Percentiles rank a stretch among this genome's conserved stretches.
Conservation (phyloP, 2,797 vertebrate genomes). For the Pseudotriccus pelzelni region DNA sequence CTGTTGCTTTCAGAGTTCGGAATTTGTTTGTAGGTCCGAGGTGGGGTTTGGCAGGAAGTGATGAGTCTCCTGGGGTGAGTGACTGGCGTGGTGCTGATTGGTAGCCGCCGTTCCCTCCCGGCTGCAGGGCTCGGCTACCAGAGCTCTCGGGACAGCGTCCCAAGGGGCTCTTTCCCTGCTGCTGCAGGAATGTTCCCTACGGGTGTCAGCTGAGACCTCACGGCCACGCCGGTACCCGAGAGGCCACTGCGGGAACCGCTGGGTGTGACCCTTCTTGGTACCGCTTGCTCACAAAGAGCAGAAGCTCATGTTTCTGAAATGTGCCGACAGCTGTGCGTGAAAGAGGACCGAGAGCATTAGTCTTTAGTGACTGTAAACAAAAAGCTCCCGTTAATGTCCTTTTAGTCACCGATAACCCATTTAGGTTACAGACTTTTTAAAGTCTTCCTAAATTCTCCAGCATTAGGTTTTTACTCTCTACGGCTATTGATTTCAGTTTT, state of each 20-base stretch:
- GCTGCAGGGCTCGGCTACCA: accelerated
- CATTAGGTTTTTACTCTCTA: neutral
- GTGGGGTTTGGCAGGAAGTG: neutral
- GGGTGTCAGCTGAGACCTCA: neutral
- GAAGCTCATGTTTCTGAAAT: neutral
- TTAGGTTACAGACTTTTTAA: neutral
- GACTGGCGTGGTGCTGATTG: neutral
- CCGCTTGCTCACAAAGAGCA: neutral
- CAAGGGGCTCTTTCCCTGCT: neutral
- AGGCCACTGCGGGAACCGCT: neutral
- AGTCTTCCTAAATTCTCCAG: neutral
- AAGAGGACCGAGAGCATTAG: neutral
- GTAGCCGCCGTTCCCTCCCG: accelerated
- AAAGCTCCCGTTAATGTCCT: neutral
- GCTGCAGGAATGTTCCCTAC: accelerated
- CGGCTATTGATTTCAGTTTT: neutral
- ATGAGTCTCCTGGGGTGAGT: accelerated
- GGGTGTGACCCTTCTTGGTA: neutral
- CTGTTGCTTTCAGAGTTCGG: too few relatives aligned
- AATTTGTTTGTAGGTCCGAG: neutral
- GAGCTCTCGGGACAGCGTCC: neutral
- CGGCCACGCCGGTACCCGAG: accelerated
- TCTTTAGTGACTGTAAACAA: neutral
- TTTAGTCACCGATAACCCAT: neutral
- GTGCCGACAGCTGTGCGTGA: neutral